These are phyloP conservation scores for Drosophila sp. DNA, from an alignment of 1,140 invertebrate genomes.

Conservation along the genomic window DNA sequence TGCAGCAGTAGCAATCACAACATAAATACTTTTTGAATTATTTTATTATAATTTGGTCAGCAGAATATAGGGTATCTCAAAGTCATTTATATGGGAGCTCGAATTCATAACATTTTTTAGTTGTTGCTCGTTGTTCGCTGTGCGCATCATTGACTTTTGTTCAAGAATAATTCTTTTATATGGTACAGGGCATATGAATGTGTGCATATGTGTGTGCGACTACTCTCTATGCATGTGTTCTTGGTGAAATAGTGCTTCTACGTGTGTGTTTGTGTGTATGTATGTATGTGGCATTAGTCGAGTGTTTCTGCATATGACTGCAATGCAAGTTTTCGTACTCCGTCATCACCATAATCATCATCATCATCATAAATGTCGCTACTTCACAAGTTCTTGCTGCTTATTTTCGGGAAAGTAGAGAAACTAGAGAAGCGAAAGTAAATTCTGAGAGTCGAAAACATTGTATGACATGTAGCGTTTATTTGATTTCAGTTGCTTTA, in stretches of 20 bases:
- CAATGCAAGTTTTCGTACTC: constrained; percentile 39
- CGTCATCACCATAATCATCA: constrained; percentile 18
- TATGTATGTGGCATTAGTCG: constrained; percentile 41
- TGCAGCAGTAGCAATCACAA: too few relatives aligned
- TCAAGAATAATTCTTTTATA: constrained; percentile 52
- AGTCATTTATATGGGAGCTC: neutral
- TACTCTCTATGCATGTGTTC: constrained; percentile 12
- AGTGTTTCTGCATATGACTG: constrained; percentile 39
- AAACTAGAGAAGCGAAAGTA: constrained; percentile 23
- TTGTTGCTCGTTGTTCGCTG: constrained; percentile 37
- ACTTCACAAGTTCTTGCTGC: neutral
- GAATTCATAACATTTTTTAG: constrained; percentile 16
- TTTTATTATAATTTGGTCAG: too few relatives aligned
- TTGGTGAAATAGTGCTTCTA: too few relatives aligned
- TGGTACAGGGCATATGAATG: constrained; percentile 10
- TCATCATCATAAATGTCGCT: constrained; percentile 32
- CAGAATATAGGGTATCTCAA: neutral
- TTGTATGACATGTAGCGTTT: constrained; percentile 10
- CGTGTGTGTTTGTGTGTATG: neutral
- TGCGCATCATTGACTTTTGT: constrained; percentile 51
- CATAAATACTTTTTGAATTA: too few relatives aligned
- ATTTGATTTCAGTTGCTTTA: constrained; percentile 21
- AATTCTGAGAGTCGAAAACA: neutral
- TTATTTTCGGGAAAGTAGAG: neutral
- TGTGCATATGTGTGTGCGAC: constrained; percentile 13